Conservation (phyloP, 2,888 invertebrate species). For the Ferrisia virgata region DNA sequence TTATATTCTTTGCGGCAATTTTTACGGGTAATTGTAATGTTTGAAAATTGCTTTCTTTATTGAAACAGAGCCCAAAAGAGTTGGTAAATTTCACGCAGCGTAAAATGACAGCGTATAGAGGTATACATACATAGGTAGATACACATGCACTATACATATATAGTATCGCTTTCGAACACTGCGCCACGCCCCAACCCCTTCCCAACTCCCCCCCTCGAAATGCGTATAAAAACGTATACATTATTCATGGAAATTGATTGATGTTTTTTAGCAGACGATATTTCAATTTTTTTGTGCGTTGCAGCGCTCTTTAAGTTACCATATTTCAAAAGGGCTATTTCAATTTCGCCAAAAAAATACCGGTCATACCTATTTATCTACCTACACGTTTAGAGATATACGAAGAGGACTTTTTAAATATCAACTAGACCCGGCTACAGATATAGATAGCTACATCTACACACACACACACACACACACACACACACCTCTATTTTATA, state of each 20-base stretch:
- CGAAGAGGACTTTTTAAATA: not conserved
- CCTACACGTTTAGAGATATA: not conserved
- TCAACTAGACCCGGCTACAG: not conserved
- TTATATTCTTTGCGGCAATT: not conserved
- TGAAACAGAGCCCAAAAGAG: not conserved
- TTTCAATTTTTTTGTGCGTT: not conserved
- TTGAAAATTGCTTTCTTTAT: conserved; percentile 9
- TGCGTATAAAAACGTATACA: conserved; percentile 5
- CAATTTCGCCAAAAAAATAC: not conserved
- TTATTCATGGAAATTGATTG: conserved; percentile 17
- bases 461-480: no score
- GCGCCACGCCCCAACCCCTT: not conserved
- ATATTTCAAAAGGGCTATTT: conserved; percentile 7
- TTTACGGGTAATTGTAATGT: not conserved
- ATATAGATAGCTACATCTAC: no score
- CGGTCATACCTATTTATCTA: no score
- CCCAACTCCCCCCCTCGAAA: not conserved
- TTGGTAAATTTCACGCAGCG: not conserved
- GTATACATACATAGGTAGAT: no score
- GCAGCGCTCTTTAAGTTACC: not conserved
- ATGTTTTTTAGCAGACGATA: conserved; percentile 5
- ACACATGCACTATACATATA: no score
- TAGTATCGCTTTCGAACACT: no score
- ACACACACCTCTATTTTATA: no score
- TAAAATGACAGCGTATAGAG: not conserved